Base-by-base conservation (phyloP, 1,140 invertebrate species). In the Oryzaephilus surinamensis region DNA sequence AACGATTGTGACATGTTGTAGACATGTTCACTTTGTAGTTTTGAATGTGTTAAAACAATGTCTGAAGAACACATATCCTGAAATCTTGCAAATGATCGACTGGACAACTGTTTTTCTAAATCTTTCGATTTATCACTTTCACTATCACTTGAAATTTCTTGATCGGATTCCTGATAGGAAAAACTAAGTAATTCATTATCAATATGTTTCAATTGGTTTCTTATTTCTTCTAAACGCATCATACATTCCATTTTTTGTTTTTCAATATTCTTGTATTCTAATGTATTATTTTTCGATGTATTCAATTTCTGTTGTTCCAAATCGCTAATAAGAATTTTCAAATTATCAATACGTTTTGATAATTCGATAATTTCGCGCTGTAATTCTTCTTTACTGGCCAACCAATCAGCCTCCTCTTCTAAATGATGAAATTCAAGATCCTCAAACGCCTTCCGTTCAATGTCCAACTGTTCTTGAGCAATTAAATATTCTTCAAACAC, bases 341-440 rank as follows among this genome's bases (percentile, higher is more conserved):
- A 69, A 1, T 69, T 64, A 30, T 80, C 72, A 17, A 82, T 76
- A 49, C 71, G 74, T 41, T 73, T 67, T 6, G 71, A 69, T 8
- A 85, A 63, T 19, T 80, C 74, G 24, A 74, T 71, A 30, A 86
- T 70, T 59, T 81, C 81, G 47, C 81, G 76, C 56, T 86, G 81
- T 4, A 89, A 49, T 52, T 90, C 84, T 64, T 92, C 88, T 33
- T 83, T 70, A 10, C 76, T 77, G n/a, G 81, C 79, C 35, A 84
- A 69, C 71, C 77, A 71, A 57, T 86, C 83, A 1, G 86, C 84
- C 58, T 90, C 84, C 54, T 87, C 85, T 65, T 96, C 92, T 38
- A 95, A 70, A 60, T 94, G 84, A 55, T 89, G 84, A 63, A 95
- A 96, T 62, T 96, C 91, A 11, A 92, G 65, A 61, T 95, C 90